These are phyloP conservation scores for Oscheius sp. DNA, from an alignment of 2,888 invertebrate genomes.

Conservation along the genomic window DNA sequence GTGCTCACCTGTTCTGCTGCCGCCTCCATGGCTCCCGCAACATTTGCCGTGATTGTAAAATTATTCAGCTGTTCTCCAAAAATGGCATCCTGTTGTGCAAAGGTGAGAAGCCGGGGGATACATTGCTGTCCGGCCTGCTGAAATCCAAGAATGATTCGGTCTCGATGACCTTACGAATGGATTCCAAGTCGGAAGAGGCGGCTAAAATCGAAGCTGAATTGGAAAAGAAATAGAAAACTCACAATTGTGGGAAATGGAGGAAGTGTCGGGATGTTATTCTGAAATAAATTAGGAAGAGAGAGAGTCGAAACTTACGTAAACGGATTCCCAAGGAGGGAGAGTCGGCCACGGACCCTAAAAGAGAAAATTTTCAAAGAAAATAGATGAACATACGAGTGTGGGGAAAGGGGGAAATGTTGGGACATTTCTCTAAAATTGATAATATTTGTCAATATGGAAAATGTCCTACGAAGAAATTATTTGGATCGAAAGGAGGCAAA, in stretches of 20 bases:
- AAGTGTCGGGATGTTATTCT: constrained; percentile 15
- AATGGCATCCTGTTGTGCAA: background rate
- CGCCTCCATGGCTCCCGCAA: constrained; percentile 8
- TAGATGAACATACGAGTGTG: background rate
- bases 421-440: background rate
- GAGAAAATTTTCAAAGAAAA: background rate
- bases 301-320: background rate
- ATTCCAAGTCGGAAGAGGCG: background rate
- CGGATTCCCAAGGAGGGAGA: constrained; percentile 9
- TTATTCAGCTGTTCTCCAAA: constrained; percentile 5
- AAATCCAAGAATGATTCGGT: background rate
- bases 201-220: background rate
- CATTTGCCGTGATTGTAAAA: constrained; percentile 6
- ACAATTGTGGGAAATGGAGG: constrained; percentile 12
- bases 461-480: constrained; percentile 2
- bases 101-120: constrained; percentile 12
- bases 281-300: background rate
- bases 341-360: constrained; percentile 25
- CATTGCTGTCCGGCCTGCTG: constrained; percentile 8
- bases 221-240: background rate
- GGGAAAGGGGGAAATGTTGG: constrained; percentile 14
- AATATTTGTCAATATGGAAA: background rate
- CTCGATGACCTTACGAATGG: background rate
- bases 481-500: constrained; percentile 22
- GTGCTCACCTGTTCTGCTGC: background rate